These are phyloP conservation scores for Desmophyllum pertusum DNA, from an alignment of 92 coral and sea anemone genomes.

Conservation along the genomic window DNA sequence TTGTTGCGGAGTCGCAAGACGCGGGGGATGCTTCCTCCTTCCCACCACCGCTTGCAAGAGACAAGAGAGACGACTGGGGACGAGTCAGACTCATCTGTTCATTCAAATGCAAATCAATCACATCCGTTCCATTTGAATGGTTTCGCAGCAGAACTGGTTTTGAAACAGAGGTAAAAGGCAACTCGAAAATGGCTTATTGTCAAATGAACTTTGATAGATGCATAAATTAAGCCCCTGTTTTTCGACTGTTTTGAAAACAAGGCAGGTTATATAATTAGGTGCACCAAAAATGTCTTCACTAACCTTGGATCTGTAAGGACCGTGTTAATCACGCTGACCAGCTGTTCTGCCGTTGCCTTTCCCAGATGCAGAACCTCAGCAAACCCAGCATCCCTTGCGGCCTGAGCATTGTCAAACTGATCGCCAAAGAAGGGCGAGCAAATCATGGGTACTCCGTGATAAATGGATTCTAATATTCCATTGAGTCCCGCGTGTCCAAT, in stretches of 20 bases:
- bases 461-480: constrained; percentile 56
- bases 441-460: constrained; percentile 60
- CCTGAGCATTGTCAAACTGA: constrained; percentile 50
- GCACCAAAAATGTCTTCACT: neutral
- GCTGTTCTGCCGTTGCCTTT: constrained; percentile 39
- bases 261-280: neutral
- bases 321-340: constrained; percentile 31
- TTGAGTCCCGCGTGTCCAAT: constrained; percentile 50
- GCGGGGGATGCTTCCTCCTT: no score
- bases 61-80: no score
- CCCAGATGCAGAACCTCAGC: constrained; percentile 23
- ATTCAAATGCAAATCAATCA: no score
- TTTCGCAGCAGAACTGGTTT: no score
- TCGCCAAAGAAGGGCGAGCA: constrained; percentile 57
- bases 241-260: no score
- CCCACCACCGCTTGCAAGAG: no score
- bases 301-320: constrained; percentile 45
- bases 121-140: no score
- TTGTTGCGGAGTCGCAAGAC: no score
- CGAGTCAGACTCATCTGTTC: no score
- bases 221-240: neutral
- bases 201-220: no score
- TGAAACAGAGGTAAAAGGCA: no score
- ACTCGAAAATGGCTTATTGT: no score
- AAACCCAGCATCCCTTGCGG: constrained; percentile 27